Evolutionary conservation across 2,888 invertebrate genomes (phyloP), one percentile per base, ranked within the genome.

Genomic region (Candidula unifasciata): DNA sequence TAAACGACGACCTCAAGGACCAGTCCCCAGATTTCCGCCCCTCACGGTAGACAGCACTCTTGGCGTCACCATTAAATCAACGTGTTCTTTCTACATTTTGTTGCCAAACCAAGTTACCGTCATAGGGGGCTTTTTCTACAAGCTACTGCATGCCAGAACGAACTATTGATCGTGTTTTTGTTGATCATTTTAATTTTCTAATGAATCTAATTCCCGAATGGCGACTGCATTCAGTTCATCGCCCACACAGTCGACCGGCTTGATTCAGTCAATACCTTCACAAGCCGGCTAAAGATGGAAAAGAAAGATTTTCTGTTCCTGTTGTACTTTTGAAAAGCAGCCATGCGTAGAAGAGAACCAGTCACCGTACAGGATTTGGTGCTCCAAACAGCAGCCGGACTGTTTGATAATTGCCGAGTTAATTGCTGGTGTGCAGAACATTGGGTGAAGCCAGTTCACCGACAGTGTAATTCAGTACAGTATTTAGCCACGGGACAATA

Each of bases 241-340:
- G 37, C 69, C 18, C 35, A 6, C 27, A 2, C 24, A 0, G 24
- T 35, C 33, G 69, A 5, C 35, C 35, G 35, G 35, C 35, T 69
- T 69, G 69, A 5, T 35, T 69, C 3, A 35, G 37, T 69, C 69
- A 33, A 69, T 69, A 69, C 35, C 37, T 69, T 69, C 69, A 69
- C 24, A 21, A 37, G 35, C 3, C 21, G 2, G 37, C 8, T 69
- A 18, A 16, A 37, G 37, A 8, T 69, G 33, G 35, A 16, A 5
- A 13, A 37, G 69, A 33, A 69, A 37, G 69, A 13, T 35, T 18
- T 69, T 35, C 24, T 35, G 35, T 35, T 21, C 69, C 44, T 13
- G 33, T 24, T 37, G 18, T 18, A 18, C 16, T 18, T 69, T 35
- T 35, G 69, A 69, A 35, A 35, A 8, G 8, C 35, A 37, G 33